Evolutionary conservation across 2,113 vertebrate species (phyloP), one percentile per base, ranked within the genome.

Genomic region (Cricetomys ansorgei): DNA sequence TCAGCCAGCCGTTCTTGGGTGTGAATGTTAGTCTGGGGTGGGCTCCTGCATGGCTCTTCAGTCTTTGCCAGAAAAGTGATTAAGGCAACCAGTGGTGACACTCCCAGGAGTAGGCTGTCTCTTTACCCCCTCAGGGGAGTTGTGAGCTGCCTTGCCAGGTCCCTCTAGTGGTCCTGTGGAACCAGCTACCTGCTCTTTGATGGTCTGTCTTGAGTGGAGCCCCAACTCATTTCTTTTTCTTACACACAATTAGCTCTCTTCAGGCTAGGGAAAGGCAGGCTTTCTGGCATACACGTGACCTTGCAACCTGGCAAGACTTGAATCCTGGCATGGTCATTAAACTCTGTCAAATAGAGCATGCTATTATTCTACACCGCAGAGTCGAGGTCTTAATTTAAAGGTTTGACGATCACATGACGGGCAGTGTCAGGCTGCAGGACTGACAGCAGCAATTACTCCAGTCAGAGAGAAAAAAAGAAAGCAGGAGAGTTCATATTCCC

Each of bases 361-460:
- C 76, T 16, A 40, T 97, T 98, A 94, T 96, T 96, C 96, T 80
- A 31, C 72, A 21, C 97, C 29, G 2, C 10, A 5, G 94, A 89
- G 97, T 31, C 34, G 31, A 96, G 97, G 81, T 88, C 64, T 93
- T 96, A 43, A 97, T 96, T 88, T 95, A 88, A 90, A 96, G 48
- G 31, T 95, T 98, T 97, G 88, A 92, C 34, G 80, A 67, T 80
- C 50, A 79, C 87, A 9, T 96, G 94, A 97, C 55, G 80, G 96
- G 37, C 1, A 0, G 45, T 50, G 84, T 98, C 94, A 76, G 93
- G 53, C 89, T 81, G 84, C 81, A 92, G 94, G 88, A 29, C 69
- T 53, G 64, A 90, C 92, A 89, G 97, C 1, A 43, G 79, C 91
- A 93, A 94, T 95, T 94, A 89, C 67, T 64, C 48, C 0, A 0